Evolutionary conservation across 2,797 vertebrate genomes (phyloP).

Genomic region (Neostethus bicornis): DNA sequence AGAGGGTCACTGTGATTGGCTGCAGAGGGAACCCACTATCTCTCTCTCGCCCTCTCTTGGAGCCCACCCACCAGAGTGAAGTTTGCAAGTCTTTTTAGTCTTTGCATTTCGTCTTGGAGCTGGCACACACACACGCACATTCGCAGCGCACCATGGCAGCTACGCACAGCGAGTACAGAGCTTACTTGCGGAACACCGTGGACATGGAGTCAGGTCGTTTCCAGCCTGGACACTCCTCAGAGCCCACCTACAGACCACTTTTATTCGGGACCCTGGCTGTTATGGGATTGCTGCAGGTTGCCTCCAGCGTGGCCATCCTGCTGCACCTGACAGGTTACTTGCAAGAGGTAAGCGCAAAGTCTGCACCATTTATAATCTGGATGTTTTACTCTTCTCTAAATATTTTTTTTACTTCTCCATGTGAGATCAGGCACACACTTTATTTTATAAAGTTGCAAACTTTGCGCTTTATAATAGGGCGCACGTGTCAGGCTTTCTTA

Average conservation of each 20-base stretch:
- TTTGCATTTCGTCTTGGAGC: slow-evolving; percentile 65
- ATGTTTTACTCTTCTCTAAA: slow-evolving; percentile 18
- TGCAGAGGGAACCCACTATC: slow-evolving; percentile 10
- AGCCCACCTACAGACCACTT: slow-evolving; percentile 76
- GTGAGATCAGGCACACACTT: neutral
- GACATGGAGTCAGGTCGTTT: slow-evolving; percentile 79
- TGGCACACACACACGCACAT: slow-evolving; percentile 50
- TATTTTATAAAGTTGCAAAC: slow-evolving; percentile 15
- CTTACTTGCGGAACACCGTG: slow-evolving; percentile 78
- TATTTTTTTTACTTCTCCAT: slow-evolving; percentile 3
- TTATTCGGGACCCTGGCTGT: slow-evolving; percentile 87
- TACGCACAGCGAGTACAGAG: slow-evolving; percentile 78
- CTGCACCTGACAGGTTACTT: slow-evolving; percentile 94
- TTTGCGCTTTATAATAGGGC: neutral
- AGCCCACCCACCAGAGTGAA: slow-evolving; percentile 78
- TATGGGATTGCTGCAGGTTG: slow-evolving; percentile 93
- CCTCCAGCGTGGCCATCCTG: slow-evolving; percentile 92
- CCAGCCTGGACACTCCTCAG: slow-evolving; percentile 69
- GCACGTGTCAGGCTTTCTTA: neutral
- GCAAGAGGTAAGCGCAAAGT: slow-evolving; percentile 73
- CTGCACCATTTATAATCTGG: neutral
- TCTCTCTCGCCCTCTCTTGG: slow-evolving; percentile 5
- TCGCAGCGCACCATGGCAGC: slow-evolving; percentile 81
- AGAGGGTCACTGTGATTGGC: slow-evolving; percentile 50
- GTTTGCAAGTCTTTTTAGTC: slow-evolving; percentile 54